Base-by-base conservation (phyloP, 2,113 vertebrate genomes). In the Strix uralensis region DNA sequence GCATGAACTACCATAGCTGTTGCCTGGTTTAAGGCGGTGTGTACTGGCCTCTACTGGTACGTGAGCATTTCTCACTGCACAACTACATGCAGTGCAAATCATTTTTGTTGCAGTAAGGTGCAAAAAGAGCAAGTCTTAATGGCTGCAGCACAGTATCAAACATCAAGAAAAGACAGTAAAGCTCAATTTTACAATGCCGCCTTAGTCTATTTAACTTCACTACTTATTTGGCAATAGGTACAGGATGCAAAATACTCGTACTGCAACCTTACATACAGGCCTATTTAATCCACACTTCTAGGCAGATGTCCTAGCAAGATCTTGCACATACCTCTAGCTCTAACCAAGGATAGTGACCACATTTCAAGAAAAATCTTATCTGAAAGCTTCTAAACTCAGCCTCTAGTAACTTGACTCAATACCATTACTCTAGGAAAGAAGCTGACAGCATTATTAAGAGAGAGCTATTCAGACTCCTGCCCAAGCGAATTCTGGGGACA, bases 81-180 rank as follows among this genome's bases (percentile, higher is more conserved):
- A 36, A 36, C 36, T 36, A 36, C 36, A 36, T 36, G 36, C 36
- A 36, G 36, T 36, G 36, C 7, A 36, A 36, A 36, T 36, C 14
- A 52, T 78, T 81, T 87, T 10, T 90, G 63, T 49, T 55, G 88
- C 73, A 63, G 65, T 27, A 83, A 80, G 87, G 90, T 69, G 81
- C 86, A 92, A 73, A 92, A 95, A 97, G 86, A 96, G 71, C 94
- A 96, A 92, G 72, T 92, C 94, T 77, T 84, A 93, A 90, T 20
- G 54, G 94, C 80, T 87, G 94, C 78, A 95, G 94, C 58, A 61
- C 59, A 94, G 89, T 61, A 90, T 47, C 90, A 91, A 54, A 67
- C 84, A 88, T 2, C 2, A 2, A 82, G 69, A 88, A 69, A 78
- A 95, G 88, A 94, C 72, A 91, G 86, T 70, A 92, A 92, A 97